Evolutionary conservation across 2,888 invertebrate species (phyloP).

Genomic region (Epistrophe grossulariae): DNA sequence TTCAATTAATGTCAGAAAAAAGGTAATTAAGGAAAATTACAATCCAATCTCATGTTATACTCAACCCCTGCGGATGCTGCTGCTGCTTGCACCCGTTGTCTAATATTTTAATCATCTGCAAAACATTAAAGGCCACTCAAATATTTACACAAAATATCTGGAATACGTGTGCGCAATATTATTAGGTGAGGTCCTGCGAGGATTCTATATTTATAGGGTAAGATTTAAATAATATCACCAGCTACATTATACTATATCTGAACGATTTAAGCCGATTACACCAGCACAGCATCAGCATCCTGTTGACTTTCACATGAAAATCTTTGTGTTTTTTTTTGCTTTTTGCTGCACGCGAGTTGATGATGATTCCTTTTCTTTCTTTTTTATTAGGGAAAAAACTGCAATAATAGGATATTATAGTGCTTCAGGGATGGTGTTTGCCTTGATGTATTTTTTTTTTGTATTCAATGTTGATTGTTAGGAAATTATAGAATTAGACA

Average conservation of each 20-base stretch:
- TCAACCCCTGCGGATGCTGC: constrained; percentile 44
- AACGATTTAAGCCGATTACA: constrained; percentile 70
- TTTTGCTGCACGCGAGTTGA: constrained; percentile 40
- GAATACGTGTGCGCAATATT: constrained; percentile 63
- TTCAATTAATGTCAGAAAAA: constrained; percentile 60
- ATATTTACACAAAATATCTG: constrained; percentile 74
- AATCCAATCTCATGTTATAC: constrained; percentile 18
- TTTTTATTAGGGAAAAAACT: constrained; percentile 20
- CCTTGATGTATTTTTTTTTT: constrained; percentile 34
- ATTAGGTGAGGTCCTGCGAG: constrained; percentile 59
- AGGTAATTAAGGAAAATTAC: constrained; percentile 72
- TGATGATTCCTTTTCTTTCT: not conserved
- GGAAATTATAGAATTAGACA: constrained; percentile 69
- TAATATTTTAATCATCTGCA: constrained; percentile 51
- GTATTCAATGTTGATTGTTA: constrained; percentile 54
- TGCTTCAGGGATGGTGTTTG: constrained; percentile 58
- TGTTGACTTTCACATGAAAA: constrained; percentile 74
- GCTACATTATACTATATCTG: not conserved
- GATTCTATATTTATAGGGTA: constrained; percentile 39
- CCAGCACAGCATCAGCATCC: constrained; percentile 53
- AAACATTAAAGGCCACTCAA: constrained; percentile 66
- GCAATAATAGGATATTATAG: constrained; percentile 36
- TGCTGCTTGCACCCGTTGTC: constrained; percentile 31
- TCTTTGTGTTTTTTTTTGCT: not conserved
- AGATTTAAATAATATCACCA: constrained; percentile 35